Percentiles rank a stretch among this genome's conserved stretches.
phyloP scores from a whole-genome alignment of 2,113 vertebrate species.

The Macrotus californicus region DNA sequence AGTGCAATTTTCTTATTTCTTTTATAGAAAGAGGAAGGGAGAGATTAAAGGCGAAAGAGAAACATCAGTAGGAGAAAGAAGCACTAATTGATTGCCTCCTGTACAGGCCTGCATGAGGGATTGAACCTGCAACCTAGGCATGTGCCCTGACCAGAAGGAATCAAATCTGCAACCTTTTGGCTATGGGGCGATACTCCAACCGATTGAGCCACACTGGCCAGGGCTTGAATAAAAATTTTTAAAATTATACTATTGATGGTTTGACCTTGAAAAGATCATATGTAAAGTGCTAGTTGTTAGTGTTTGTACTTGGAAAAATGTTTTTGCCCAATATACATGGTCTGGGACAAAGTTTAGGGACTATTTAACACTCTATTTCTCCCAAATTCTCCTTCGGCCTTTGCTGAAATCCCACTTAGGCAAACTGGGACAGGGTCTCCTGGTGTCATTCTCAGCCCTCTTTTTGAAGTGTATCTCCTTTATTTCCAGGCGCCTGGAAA shows the following conservation, averaged over 20 bases:
- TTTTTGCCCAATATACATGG: not conserved
- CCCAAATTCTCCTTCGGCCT: not conserved
- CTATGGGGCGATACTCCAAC: too few species aligned
- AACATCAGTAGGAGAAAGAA: too few species aligned
- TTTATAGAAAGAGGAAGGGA: too few species aligned
- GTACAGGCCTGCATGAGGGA: too few species aligned
- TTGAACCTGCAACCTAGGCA: too few species aligned
- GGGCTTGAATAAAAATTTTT: not conserved
- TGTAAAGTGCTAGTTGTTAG: not conserved
- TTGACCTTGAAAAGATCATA: not conserved
- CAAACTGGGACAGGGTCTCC: not conserved
- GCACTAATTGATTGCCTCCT: too few species aligned
- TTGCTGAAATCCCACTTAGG: not conserved
- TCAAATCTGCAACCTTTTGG: too few species aligned
- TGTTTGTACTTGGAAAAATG: not conserved
- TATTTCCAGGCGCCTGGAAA: not conserved
- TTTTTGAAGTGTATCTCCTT: not conserved
- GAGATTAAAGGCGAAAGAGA: too few species aligned
- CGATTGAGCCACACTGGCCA: too few species aligned
- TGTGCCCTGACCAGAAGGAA: too few species aligned
- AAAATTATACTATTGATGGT: not conserved
- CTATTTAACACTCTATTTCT: not conserved
- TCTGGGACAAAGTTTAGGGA: not conserved
- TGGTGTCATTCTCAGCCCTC: not conserved
- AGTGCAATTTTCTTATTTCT: not conserved